A percentile compares a stretch with the other conserved stretches of the same genome.
Conservation (phyloP, 2,113 vertebrate genomes). For the Lamprotornis superbus region DNA sequence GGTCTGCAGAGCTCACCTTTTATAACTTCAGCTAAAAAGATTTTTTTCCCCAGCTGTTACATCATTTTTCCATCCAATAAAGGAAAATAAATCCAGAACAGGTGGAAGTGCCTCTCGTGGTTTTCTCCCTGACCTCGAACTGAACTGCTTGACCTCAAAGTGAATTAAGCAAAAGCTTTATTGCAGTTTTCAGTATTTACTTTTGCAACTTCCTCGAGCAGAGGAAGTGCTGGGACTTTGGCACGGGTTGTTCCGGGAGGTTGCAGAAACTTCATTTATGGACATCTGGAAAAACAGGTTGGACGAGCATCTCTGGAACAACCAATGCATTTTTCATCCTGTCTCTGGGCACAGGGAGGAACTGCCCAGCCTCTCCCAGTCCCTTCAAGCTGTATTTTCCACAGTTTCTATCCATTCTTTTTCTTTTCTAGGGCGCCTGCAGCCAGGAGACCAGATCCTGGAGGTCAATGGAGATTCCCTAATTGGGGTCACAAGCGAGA, state of each 20-base stretch:
- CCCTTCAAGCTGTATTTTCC: slow-evolving; percentile 50
- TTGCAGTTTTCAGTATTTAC: neutral
- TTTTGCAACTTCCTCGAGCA: neutral
- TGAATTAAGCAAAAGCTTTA: neutral
- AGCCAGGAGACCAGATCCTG: slow-evolving; percentile 90
- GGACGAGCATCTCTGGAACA: neutral
- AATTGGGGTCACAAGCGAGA: slow-evolving; percentile 86
- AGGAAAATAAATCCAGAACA: neutral
- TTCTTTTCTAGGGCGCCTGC: slow-evolving; percentile 78
- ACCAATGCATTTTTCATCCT: neutral
- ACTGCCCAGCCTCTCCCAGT: neutral
- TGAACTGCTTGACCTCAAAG: neutral
- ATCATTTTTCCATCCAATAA: neutral
- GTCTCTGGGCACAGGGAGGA: slow-evolving; percentile 3
- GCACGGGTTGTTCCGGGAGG: fast-evolving
- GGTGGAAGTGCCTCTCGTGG: neutral
- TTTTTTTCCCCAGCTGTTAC: neutral
- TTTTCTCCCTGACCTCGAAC: neutral
- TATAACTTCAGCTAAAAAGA: neutral
- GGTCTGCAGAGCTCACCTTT: neutral
- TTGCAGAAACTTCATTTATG: neutral
- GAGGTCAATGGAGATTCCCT: slow-evolving; percentile 90
- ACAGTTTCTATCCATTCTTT: slow-evolving; percentile 10
- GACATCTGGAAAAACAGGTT: neutral
- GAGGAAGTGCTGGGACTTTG: neutral